Evolutionary conservation across 2,113 vertebrate genomes (phyloP).

Genomic region (Marmota monax): DNA sequence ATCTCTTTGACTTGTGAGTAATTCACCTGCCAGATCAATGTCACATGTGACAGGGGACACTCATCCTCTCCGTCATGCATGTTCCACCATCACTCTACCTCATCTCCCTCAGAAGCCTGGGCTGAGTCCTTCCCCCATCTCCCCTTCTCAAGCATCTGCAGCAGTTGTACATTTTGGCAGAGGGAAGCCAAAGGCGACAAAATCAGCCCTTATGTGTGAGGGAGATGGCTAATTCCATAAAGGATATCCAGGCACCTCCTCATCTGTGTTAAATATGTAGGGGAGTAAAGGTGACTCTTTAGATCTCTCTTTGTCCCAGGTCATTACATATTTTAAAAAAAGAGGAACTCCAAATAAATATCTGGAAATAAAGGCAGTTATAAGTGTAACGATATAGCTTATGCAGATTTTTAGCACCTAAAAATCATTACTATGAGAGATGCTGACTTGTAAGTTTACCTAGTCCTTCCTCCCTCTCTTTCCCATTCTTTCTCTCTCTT

Average conservation of each 20-base stretch:
- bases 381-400: background rate
- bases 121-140: background rate
- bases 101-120: background rate
- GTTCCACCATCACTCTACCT: background rate
- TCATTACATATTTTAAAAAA: background rate
- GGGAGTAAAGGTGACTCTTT: background rate
- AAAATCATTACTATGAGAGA: background rate
- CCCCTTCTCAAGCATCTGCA: background rate
- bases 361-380: background rate
- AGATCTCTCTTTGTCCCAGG: background rate
- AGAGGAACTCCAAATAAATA: background rate
- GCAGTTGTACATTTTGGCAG: background rate
- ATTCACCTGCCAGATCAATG: background rate
- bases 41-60: background rate
- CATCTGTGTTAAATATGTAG: background rate
- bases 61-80: rapidly evolving
- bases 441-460: background rate
- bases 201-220: background rate
- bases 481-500: background rate
- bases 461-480: background rate
- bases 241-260: background rate
- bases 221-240: background rate
- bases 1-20: background rate
- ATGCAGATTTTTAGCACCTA: background rate
- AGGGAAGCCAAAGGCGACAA: background rate